These are phyloP conservation scores for Phoeniculus purpureus DNA, from an alignment of 2,797 vertebrate genomes.

Conservation along the genomic window DNA sequence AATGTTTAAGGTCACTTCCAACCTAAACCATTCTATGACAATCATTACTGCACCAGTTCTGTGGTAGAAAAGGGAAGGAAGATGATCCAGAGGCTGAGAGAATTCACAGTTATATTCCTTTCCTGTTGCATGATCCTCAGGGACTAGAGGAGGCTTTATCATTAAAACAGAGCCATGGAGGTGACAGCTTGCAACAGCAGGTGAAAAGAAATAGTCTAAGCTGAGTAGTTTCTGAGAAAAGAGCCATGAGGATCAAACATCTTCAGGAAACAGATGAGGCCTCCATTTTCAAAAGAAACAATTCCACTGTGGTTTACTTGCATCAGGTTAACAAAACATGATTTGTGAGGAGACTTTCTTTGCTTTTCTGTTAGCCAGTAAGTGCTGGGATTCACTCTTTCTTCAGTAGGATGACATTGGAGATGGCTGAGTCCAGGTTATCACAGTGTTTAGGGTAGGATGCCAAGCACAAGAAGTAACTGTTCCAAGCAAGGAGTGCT, in stretches of 20 bases:
- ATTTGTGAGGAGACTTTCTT: neutral
- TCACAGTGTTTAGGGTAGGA: neutral
- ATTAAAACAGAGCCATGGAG: neutral
- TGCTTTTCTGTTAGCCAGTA: neutral
- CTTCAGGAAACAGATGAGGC: neutral
- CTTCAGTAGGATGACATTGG: neutral
- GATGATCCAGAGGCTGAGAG: accelerated
- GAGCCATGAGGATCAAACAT: neutral
- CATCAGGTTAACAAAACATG: neutral
- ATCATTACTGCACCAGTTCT: neutral
- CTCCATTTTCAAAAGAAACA: neutral
- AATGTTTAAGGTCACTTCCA: no score
- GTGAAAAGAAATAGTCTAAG: neutral
- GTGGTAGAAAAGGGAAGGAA: neutral
- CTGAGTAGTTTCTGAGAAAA: neutral
- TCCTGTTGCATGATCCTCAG: neutral
- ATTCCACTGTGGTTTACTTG: neutral
- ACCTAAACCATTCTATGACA: neutral
- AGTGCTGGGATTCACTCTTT: neutral
- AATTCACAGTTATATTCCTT: neutral
- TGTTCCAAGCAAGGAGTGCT: neutral
- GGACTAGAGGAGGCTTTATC: neutral
- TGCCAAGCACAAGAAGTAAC: neutral
- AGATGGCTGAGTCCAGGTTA: neutral
- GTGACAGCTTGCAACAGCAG: neutral